phyloP scores from a whole-genome alignment of 2,888 invertebrate species.

The Hymenopus coronatus region DNA sequence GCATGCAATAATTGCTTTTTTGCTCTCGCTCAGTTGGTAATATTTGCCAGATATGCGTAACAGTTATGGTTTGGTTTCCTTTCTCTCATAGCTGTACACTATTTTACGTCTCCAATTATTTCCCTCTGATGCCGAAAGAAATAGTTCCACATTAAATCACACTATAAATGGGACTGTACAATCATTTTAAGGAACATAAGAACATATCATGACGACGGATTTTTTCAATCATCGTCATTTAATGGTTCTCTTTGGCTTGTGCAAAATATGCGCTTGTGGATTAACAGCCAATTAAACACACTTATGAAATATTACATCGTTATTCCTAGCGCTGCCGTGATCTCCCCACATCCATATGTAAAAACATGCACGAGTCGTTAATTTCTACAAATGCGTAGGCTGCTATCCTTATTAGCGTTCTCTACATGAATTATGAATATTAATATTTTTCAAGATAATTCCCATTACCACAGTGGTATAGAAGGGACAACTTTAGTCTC shows the following conservation, averaged over 20 bases:
- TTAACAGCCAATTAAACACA: background rate
- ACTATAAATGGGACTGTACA: background rate
- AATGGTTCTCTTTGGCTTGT: background rate
- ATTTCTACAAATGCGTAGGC: background rate
- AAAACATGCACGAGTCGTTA: background rate
- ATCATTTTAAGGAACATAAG: background rate
- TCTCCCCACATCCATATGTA: background rate
- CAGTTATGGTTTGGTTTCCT: background rate
- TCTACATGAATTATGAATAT: background rate
- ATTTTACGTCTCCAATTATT: background rate
- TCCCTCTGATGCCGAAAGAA: background rate
- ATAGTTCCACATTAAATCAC: background rate
- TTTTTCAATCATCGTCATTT: background rate
- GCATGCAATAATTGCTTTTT: background rate
- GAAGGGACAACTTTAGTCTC: background rate
- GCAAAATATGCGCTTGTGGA: background rate
- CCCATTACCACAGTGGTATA: background rate
- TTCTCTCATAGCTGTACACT: background rate
- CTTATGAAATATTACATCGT: background rate
- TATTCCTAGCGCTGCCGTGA: background rate
- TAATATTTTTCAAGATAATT: background rate
- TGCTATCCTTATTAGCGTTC: background rate
- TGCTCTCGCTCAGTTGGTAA: background rate
- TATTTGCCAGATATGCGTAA: background rate
- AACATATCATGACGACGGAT: background rate